Conservation (phyloP, 2,888 invertebrate genomes). For the Exephanes ischioxanthus region DNA sequence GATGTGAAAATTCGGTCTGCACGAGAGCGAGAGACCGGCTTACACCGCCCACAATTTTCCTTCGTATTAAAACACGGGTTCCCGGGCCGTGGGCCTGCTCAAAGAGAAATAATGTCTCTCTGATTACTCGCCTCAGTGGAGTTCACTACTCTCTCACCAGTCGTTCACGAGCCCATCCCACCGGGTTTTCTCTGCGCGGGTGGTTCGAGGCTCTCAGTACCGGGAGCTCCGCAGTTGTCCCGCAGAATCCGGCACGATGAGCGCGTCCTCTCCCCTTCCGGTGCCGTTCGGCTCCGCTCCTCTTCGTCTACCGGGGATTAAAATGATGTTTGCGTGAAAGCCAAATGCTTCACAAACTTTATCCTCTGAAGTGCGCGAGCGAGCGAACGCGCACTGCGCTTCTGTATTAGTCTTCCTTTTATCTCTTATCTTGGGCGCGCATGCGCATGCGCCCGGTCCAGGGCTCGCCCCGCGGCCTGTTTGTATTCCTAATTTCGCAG, state of each 20-base stretch:
- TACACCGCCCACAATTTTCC: conserved; percentile 80
- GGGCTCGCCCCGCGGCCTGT: conserved; percentile 65
- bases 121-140: conserved; percentile 84
- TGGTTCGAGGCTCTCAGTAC: conserved; percentile 30
- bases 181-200: conserved; percentile 29
- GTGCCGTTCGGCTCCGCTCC: conserved; percentile 61
- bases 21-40: conserved; percentile 53
- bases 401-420: conserved; percentile 83
- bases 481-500: conserved; percentile 78
- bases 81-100: conserved; percentile 73
- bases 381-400: conserved; percentile 53
- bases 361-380: conserved; percentile 82
- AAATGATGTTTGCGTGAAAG: conserved; percentile 85
- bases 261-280: conserved; percentile 56
- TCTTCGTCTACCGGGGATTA: conserved; percentile 80
- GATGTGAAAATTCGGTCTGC: conserved; percentile 66
- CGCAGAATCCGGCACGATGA: conserved; percentile 57
- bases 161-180: conserved; percentile 49
- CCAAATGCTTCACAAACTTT: conserved; percentile 85
- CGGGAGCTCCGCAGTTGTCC: conserved; percentile 62
- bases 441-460: conserved; percentile 51
- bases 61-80: conserved; percentile 81
- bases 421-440: conserved; percentile 75
- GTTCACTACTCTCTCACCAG: conserved; percentile 76
- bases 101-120: conserved; percentile 85